Evolutionary conservation across 2,797 vertebrate species (phyloP), one percentile per base, ranked within the genome.

Genomic region (Chrosomus eos): DNA sequence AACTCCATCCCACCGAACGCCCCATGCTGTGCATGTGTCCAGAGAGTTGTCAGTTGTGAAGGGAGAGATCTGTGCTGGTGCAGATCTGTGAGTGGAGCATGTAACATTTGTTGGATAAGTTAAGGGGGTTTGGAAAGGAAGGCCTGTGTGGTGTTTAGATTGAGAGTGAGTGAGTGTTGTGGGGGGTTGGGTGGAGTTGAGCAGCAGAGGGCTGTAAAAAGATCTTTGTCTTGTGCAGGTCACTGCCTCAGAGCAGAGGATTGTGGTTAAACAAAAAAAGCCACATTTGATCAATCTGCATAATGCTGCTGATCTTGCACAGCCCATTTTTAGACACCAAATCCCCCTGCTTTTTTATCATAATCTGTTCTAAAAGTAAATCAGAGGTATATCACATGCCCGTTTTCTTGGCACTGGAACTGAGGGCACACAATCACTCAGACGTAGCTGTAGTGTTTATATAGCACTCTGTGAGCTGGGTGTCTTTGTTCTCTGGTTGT

Each of bases 191-290:
- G 87, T 87, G 88, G 85, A 84, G 82, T 86, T 70, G 45, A 86
- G 89, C 80, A 75, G 74, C 81, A 80, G 67, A 85, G 70, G 72
- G 72, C 68, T 90, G 87, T 89, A 90, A 90, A 89, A 87, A 88
- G 85, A 86, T 86, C 87, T 90, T 91, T 91, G 90, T 90, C 85
- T 90, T 88, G 84, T 88, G 82, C 89, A 90, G 89, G 88, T 90
- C 90, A 87, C 77, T 87, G 87, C 87, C 66, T 89, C 76, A 64
- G 86, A 86, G 87, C 87, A 84, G 53, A 86, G 82, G 82, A 86
- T 88, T 89, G 86, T 73, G 85, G 79, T 89, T 85, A 87, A 88
- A 82, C 76, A 82, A 81, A 86, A 86, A 86, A 80, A 83, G 66
- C 31, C 87, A 43, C 45, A 40, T 88, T 84, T 88, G 80, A 86